phyloP scores from a whole-genome alignment of 1,140 invertebrate genomes.

The Frieseomelitta varia region DNA sequence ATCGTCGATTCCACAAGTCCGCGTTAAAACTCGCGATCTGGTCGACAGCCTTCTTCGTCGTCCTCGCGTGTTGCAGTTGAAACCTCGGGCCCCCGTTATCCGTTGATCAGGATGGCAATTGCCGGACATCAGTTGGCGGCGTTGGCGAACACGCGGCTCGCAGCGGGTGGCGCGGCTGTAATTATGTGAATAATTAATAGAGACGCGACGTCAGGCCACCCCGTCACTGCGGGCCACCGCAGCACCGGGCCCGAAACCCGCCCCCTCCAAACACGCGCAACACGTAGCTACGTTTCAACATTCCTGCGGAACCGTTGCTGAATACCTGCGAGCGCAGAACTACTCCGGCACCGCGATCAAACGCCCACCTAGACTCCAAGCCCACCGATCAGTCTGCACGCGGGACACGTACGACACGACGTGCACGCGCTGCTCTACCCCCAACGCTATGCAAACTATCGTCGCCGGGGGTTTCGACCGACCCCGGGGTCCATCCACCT shows the following conservation, averaged over 20 bases:
- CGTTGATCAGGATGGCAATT: neutral
- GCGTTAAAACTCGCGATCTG: neutral
- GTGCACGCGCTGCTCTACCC: neutral
- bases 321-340: slow-evolving; percentile 7
- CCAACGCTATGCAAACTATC: neutral
- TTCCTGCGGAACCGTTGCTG: slow-evolving; percentile 5
- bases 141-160: slow-evolving; percentile 52
- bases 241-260: slow-evolving; percentile 74
- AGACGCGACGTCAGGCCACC: slow-evolving; percentile 80
- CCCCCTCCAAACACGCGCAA: slow-evolving; percentile 63
- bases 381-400: slow-evolving; percentile 9
- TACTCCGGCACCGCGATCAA: slow-evolving; percentile 14
- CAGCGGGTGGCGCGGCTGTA: slow-evolving; percentile 66
- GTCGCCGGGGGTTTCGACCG: neutral
- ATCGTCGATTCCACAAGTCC: neutral
- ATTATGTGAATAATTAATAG: slow-evolving; percentile 77
- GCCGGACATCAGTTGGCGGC: neutral
- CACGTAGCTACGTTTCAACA: slow-evolving; percentile 35
- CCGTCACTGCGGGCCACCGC: slow-evolving; percentile 81
- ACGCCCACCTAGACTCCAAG: neutral
- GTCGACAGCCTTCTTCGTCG: neutral
- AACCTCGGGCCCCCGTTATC: neutral
- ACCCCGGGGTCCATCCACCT: neutral
- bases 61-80: neutral
- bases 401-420: slow-evolving; percentile 7